A percentile compares a stretch with the other conserved stretches of the same genome.
Evolutionary conservation across 2,888 invertebrate genomes (phyloP).

Genomic region (Cynaeus angustus): DNA sequence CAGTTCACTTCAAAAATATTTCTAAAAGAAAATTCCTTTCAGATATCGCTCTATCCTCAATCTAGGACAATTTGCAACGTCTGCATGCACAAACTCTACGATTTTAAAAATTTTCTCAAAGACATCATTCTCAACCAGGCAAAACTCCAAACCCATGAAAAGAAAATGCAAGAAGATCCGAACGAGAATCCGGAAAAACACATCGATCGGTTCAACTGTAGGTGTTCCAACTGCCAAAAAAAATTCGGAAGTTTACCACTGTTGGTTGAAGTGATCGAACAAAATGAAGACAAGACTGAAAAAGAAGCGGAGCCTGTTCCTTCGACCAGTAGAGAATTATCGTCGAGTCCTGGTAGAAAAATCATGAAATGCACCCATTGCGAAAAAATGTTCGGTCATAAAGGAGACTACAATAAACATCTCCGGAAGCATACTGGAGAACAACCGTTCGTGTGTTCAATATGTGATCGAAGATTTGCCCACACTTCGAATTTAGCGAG

Average conservation of each 20-base stretch:
- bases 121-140: constrained; percentile 34
- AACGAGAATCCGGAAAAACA: constrained; percentile 38
- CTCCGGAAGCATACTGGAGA: constrained; percentile 68
- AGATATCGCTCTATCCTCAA: constrained; percentile 24
- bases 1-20: no score
- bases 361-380: constrained; percentile 64
- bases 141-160: constrained; percentile 38
- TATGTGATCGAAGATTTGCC: constrained; percentile 66
- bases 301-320: constrained; percentile 50
- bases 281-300: constrained; percentile 51
- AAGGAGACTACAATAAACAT: constrained; percentile 69
- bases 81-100: constrained; percentile 50
- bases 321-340: constrained; percentile 56
- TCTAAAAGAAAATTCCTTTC: constrained; percentile 2
- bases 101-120: constrained; percentile 46
- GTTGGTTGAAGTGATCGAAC: constrained; percentile 60
- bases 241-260: constrained; percentile 59
- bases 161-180: constrained; percentile 44
- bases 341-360: constrained; percentile 53
- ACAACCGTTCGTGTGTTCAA: constrained; percentile 65
- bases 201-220: constrained; percentile 55
- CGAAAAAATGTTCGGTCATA: constrained; percentile 66
- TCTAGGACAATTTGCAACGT: constrained; percentile 40
- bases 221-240: constrained; percentile 55
- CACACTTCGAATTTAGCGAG: constrained; percentile 82